Percentiles rank a stretch among this genome's conserved stretches.
These are phyloP conservation scores for Lepidostoma basale DNA, from an alignment of 1,140 invertebrate genomes.

Conservation along the genomic window DNA sequence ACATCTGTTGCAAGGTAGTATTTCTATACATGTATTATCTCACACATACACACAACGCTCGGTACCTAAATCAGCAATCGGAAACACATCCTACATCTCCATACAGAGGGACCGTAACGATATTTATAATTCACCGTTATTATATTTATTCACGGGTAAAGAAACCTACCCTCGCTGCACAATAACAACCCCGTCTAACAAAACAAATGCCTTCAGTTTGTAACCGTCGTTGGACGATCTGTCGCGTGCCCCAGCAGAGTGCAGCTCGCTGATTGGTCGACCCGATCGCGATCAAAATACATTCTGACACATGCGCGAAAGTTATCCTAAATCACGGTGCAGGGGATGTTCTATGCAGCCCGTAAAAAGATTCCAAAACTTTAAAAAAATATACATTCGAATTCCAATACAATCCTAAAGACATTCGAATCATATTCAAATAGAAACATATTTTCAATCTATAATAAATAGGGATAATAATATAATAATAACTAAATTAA, in stretches of 20 bases:
- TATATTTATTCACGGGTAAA: constrained; percentile 16
- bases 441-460: too few relatives aligned
- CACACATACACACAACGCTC: neutral
- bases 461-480: too few relatives aligned
- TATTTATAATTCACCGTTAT: constrained; percentile 29
- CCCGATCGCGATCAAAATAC: constrained; percentile 17
- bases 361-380: too few relatives aligned
- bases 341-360: constrained; percentile 16
- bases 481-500: too few relatives aligned
- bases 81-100: constrained; percentile 8
- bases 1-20: neutral
- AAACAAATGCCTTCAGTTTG: constrained; percentile 28
- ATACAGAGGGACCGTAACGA: constrained; percentile 8
- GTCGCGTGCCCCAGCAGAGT: constrained; percentile 26
- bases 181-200: constrained; percentile 13
- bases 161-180: constrained; percentile 1
- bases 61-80: neutral
- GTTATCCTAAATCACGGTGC: constrained; percentile 22
- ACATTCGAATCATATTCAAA: too few relatives aligned
- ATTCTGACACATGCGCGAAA: constrained; percentile 21
- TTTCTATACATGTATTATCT: constrained; percentile 10
- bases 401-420: too few relatives aligned
- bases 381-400: too few relatives aligned
- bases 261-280: constrained; percentile 22
- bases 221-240: constrained; percentile 25